Base-by-base conservation (phyloP, 2,797 vertebrate species). In the Spinus pinus region DNA sequence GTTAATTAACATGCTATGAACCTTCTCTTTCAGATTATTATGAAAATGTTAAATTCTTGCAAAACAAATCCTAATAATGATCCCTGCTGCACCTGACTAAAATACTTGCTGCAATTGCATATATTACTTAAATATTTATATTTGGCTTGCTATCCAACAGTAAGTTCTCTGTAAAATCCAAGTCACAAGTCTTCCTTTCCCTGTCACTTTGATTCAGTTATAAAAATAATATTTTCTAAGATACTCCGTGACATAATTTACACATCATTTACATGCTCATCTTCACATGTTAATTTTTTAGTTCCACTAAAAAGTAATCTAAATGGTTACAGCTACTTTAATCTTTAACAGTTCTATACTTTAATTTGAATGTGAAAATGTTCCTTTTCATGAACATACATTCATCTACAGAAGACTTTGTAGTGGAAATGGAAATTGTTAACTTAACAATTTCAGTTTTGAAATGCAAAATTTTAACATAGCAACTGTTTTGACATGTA, bases 11-110 rank as follows among this genome's bases (percentile, higher is more conserved):
- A 58, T 54, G 23, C n/a, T 73, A 24, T 54, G 23, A 93, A 61
- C 16, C 64, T 49, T 70, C 31, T 81, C 42, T 81, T 95, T 88
- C 35, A 87, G 37, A 65, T 94, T 92, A 85, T 80, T 92, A 82
- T 33, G 35, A 81, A 82, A 93, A 85, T 51, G 17, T 85, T 94
- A 85, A 78, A 65, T 78, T 57, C 42, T 82, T 91, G 49, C 85
- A 87, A 87, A 90, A 74, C 39, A 85, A 88, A 49, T 64, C 39
- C 37, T 82, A 71, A 77, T 60, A 86, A 35, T 50, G 37, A 49
- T 64, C 22, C 19, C 69, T 89, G 28, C 67, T 93, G 62, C 81
- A 82, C 39, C 56, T 81, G 30, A 73, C 64, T 89, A 65, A 93
- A 90, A 46, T 80, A 65, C 21, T 61, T 87, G 39, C 42, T 94